These are phyloP conservation scores for Brachyhypopomus occidentalis DNA, from an alignment of 2,113 vertebrate genomes.

Conservation along the genomic window DNA sequence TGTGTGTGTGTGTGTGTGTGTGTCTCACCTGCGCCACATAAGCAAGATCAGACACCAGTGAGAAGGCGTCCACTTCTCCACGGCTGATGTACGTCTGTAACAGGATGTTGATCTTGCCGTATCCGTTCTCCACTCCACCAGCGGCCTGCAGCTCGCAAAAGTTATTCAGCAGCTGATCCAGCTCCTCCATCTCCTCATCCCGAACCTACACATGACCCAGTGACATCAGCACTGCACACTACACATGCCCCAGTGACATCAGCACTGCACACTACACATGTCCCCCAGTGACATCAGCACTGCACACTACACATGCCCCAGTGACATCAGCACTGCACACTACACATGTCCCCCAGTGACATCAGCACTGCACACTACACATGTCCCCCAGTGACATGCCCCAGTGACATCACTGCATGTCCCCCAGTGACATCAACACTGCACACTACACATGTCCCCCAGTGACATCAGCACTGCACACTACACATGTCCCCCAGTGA, in stretches of 20 bases:
- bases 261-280: too few species aligned
- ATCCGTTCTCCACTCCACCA: slow-evolving; percentile 94
- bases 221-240: too few species aligned
- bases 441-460: too few species aligned
- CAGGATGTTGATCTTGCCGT: slow-evolving; percentile 97
- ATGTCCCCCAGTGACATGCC: too few species aligned
- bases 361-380: too few species aligned
- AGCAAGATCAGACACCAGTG: slow-evolving; percentile 94
- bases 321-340: background rate
- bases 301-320: slow-evolving; percentile 61
- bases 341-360: too few species aligned
- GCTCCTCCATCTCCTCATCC: slow-evolving; percentile 93
- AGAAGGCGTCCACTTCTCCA: slow-evolving; percentile 96
- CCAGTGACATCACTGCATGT: too few species aligned
- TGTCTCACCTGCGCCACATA: slow-evolving; percentile 93
- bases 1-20: background rate
- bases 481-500: background rate
- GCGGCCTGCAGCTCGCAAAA: slow-evolving; percentile 89
- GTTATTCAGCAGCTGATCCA: slow-evolving; percentile 84
- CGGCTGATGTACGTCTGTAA: slow-evolving; percentile 96
- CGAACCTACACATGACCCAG: slow-evolving; percentile 77
- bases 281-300: too few species aligned
- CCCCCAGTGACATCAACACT: too few species aligned
- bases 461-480: too few species aligned
- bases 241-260: too few species aligned